Percentiles rank a stretch among this genome's conserved stretches.
Conservation (phyloP, 2,888 invertebrate genomes). For the Cabera pusaria region DNA sequence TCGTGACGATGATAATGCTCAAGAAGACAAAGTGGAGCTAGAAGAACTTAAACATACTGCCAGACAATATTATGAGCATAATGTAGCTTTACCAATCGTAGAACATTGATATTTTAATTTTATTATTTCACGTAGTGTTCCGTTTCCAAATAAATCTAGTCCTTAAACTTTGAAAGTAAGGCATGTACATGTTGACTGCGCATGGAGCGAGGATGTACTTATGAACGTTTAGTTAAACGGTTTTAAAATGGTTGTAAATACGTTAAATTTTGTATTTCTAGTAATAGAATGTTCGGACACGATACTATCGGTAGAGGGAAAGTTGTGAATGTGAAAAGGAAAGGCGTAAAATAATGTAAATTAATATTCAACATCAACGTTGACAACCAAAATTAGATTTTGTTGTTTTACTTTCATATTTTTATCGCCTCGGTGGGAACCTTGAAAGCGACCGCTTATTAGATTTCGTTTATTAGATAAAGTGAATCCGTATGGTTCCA, state of each 20-base stretch:
- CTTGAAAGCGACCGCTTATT: constrained; percentile 36
- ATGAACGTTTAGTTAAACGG: constrained; percentile 76
- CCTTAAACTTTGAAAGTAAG: constrained; percentile 61
- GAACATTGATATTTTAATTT: constrained; percentile 45
- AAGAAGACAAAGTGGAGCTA: constrained; percentile 21
- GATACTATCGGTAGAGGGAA: constrained; percentile 67
- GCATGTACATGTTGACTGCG: constrained; percentile 78
- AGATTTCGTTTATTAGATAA: constrained; percentile 20
- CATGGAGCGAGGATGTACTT: constrained; percentile 77
- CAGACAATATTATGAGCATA: constrained; percentile 62
- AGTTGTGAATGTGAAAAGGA: constrained; percentile 45
- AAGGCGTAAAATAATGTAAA: constrained; percentile 56
- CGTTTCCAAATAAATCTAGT: constrained; percentile 75
- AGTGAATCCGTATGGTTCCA: constrained; percentile 72
- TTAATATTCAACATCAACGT: constrained; percentile 52
- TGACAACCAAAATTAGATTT: constrained; percentile 46
- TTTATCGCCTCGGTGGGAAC: constrained; percentile 36
- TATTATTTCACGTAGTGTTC: constrained; percentile 55
- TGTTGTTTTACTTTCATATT: constrained; percentile 39
- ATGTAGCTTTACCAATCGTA: constrained; percentile 45
- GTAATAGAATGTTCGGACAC: constrained; percentile 76
- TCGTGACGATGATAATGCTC: constrained; percentile 29
- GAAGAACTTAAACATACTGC: constrained; percentile 47
- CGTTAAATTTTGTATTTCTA: constrained; percentile 84
- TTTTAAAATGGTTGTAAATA: constrained; percentile 81